phyloP scores from a whole-genome alignment of 2,888 invertebrate genomes.

The Salpingus planirostris region DNA sequence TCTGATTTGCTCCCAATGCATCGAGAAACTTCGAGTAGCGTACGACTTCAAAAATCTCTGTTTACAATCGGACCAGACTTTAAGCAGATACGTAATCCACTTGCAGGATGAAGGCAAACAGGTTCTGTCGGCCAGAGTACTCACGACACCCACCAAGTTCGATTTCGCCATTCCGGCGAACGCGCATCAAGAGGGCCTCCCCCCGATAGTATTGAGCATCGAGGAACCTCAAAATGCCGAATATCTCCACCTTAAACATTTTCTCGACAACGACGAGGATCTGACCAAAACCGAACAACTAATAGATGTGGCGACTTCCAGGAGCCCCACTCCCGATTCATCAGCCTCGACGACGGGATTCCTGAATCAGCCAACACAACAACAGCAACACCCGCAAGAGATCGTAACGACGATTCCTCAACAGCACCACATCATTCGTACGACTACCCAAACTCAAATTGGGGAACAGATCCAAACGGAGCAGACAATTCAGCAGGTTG shows the following conservation, averaged over 20 bases:
- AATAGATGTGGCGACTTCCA: slow-evolving; percentile 21
- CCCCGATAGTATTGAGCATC: too few species aligned
- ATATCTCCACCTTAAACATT: slow-evolving; percentile 36
- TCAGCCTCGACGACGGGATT: slow-evolving; percentile 8
- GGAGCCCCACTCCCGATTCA: slow-evolving; percentile 26
- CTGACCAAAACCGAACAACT: slow-evolving; percentile 24
- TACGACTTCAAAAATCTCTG: slow-evolving; percentile 35
- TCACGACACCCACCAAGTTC: slow-evolving; percentile 29
- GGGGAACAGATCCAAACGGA: slow-evolving; percentile 10
- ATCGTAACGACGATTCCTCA: too few species aligned
- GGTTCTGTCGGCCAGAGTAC: slow-evolving; percentile 16
- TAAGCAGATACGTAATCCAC: slow-evolving; percentile 27
- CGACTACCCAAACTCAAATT: too few species aligned
- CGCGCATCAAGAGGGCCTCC: too few species aligned
- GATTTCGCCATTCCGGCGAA: slow-evolving; percentile 28
- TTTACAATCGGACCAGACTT: slow-evolving; percentile 32
- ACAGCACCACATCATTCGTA: too few species aligned
- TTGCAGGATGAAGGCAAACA: slow-evolving; percentile 23
- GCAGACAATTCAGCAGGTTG: not conserved
- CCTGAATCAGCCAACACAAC: not conserved
- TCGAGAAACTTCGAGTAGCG: slow-evolving; percentile 33
- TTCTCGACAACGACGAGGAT: slow-evolving; percentile 35
- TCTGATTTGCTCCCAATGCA: slow-evolving; percentile 34
- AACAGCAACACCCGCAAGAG: slow-evolving; percentile 2
- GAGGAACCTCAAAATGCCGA: slow-evolving; percentile 32